Base-by-base conservation (phyloP, 53 echinoderm and acorn worm genomes). In the Temnopleurus reevesii region DNA sequence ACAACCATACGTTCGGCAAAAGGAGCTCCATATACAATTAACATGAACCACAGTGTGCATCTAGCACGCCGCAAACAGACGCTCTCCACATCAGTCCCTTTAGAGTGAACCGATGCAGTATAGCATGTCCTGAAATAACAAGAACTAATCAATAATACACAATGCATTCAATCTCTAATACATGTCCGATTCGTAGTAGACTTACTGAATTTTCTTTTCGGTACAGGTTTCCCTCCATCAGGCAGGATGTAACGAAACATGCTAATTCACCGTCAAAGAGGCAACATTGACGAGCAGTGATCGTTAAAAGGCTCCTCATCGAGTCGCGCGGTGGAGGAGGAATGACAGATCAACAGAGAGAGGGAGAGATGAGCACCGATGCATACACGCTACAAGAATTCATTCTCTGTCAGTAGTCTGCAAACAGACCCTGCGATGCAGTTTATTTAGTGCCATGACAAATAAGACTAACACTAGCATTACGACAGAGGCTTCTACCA, bases 201-300 rank as follows among this genome's bases (percentile, higher is more conserved):
- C 83, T 83, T 55, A 83, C 83, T 53, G 83, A 83, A 83, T 83
- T 83, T 83, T 83, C 83, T 47, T 8, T 83, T 83, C 8, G 55
- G 83, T 47, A 33, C 23, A 21, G 83, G 83, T 55, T 83, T 83
- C 33, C 83, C 83, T 55, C 83, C 83, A 83, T 83, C 83, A 21
- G 83, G 83, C 55, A 81, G 18, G 1, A 83, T 83, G 24, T 83
- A 83, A 55, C 83, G 83, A 83, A 83, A 83, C 83, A 83, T 83
- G 56, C 55, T 83, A 83, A 56, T 83, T 53, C 21, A 36, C 23
- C n/a, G 56, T 34, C n/a, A 83, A 9, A 18, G 79, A 79, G 79
- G 83, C 12, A 53, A 55, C 83, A 83, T 36, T 79, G 55, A 55
- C 83, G 34, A 5, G 18, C 27, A 49, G 49, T 49, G 29, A 79